A percentile compares a stretch with the other conserved stretches of the same genome.
These are phyloP conservation scores for Rhea americana DNA, from an alignment of 2,113 vertebrate species.

Conservation along the genomic window DNA sequence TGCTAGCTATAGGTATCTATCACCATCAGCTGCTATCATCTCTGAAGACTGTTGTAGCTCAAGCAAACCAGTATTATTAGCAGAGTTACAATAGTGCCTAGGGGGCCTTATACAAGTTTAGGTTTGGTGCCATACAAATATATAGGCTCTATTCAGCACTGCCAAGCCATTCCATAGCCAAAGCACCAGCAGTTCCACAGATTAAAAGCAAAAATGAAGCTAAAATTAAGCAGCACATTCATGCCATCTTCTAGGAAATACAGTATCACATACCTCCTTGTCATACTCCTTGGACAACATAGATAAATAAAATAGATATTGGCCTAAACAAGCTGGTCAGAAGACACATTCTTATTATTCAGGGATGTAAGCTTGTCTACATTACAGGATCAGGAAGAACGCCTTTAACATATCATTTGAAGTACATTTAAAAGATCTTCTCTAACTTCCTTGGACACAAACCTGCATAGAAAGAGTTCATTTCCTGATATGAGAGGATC, in stretches of 20 bases:
- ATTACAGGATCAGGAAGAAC: background rate
- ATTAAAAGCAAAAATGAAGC: constrained; percentile 14
- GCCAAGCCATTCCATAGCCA: constrained; percentile 20
- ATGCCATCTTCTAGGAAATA: constrained; percentile 46
- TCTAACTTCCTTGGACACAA: constrained; percentile 9
- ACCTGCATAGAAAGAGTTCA: background rate
- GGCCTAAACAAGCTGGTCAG: constrained; percentile 55
- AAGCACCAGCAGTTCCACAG: constrained; percentile 1
- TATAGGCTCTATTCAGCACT: background rate
- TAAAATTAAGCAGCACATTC: background rate
- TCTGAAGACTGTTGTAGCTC: background rate
- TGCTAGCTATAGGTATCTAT: background rate
- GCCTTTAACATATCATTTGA: background rate
- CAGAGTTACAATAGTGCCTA: background rate
- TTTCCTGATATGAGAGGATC: background rate
- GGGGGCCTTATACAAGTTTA: background rate
- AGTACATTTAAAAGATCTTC: background rate
- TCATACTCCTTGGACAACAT: constrained; percentile 59
- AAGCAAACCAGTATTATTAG: background rate
- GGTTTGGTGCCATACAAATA: background rate
- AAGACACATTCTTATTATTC: constrained; percentile 28
- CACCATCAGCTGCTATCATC: constrained; percentile 4
- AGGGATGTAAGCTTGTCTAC: background rate
- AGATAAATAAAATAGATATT: constrained; percentile 62
- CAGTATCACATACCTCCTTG: constrained; percentile 54